Evolutionary conservation across 1,140 invertebrate genomes (phyloP).

Genomic region (Bombus confusus): DNA sequence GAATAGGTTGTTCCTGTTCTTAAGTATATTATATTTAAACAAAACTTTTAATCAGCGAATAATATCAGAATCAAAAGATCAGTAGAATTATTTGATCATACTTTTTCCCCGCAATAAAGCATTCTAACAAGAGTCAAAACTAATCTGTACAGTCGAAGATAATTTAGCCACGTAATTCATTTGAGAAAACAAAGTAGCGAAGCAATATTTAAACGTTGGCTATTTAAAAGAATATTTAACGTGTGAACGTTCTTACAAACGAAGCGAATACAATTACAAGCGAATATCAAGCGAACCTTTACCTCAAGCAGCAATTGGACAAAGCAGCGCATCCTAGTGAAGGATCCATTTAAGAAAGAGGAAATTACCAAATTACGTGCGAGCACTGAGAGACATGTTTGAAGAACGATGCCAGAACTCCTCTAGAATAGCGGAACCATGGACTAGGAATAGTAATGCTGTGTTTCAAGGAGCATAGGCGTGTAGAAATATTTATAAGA

Average conservation of each 20-base stretch:
- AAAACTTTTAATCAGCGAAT: too few relatives aligned
- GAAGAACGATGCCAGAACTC: background rate
- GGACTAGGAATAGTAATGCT: background rate
- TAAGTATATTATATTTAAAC: too few relatives aligned
- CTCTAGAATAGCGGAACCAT: background rate
- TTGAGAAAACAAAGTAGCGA: background rate
- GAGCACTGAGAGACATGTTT: background rate
- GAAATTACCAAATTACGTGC: constrained; percentile 6
- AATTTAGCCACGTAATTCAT: too few relatives aligned
- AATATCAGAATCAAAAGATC: too few relatives aligned
- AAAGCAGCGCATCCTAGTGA: background rate
- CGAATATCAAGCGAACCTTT: background rate
- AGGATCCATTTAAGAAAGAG: background rate
- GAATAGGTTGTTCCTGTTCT: too few relatives aligned
- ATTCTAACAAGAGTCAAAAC: too few relatives aligned
- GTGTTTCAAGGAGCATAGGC: background rate
- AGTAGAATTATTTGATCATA: too few relatives aligned
- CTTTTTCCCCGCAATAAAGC: too few relatives aligned
- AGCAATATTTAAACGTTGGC: background rate
- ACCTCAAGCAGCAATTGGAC: background rate
- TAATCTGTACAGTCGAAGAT: too few relatives aligned
- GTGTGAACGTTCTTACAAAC: background rate
- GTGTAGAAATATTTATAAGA: background rate
- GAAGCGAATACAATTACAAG: background rate
- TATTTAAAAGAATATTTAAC: background rate